phyloP scores from a whole-genome alignment of 2,888 invertebrate genomes.

The Eulithis prunata region DNA sequence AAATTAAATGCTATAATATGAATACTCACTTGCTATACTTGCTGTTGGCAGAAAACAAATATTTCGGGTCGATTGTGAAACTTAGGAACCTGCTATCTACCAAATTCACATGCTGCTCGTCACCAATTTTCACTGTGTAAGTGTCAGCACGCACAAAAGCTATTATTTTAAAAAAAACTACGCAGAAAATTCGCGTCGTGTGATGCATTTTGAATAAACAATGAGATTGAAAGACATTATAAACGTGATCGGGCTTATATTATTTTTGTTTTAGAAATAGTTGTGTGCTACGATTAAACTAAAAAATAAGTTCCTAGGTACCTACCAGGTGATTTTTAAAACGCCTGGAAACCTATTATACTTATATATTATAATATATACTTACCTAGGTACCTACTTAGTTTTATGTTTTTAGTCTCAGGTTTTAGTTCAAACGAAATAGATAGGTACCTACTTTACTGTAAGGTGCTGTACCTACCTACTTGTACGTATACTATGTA shows the following conservation, averaged over 20 bases:
- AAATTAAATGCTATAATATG: too few relatives aligned
- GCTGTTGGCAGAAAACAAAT: constrained; percentile 76
- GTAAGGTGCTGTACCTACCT: too few relatives aligned
- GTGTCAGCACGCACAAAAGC: constrained; percentile 63
- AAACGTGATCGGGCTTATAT: constrained; percentile 47
- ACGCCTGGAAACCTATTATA: constrained; percentile 1
- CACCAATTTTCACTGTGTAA: constrained; percentile 83
- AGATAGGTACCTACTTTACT: too few relatives aligned
- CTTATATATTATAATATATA: too few relatives aligned
- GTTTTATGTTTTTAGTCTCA: background rate
- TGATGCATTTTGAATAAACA: constrained; percentile 22
- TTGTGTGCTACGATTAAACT: constrained; percentile 43
- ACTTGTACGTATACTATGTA: too few relatives aligned
- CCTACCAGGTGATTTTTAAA: constrained; percentile 10
- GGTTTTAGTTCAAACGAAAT: background rate
- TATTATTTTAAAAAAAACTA: constrained; percentile 37
- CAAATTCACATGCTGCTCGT: constrained; percentile 85
- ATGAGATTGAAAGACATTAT: background rate
- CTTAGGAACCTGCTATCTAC: constrained; percentile 90
- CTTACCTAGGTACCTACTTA: too few relatives aligned
- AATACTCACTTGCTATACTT: constrained; percentile 63
- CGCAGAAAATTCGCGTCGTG: constrained; percentile 26
- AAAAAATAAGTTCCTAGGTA: constrained; percentile 3
- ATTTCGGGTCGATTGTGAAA: constrained; percentile 88
- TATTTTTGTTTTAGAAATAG: constrained; percentile 40